Evolutionary conservation across 2,888 invertebrate genomes (phyloP), one percentile per base, ranked within the genome.

Genomic region (Tetropium fuscum): DNA sequence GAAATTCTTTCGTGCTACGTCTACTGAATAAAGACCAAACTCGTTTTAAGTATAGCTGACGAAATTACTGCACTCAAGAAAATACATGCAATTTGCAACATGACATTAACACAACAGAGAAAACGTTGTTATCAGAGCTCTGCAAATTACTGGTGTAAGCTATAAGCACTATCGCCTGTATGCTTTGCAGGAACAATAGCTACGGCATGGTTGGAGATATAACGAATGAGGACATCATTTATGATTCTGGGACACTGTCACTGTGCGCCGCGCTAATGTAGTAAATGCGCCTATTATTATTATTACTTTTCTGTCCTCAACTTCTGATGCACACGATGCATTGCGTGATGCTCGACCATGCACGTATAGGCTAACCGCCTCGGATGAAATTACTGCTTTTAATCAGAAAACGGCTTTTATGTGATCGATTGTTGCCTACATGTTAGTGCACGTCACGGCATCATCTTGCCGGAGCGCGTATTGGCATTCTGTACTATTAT

Each of bases 131-230:
- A 60, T 60, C 56, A 53, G 48, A 49, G 22, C 53, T 43, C 44
- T n/a, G 63, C 64, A 68, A 68, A 68, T 68, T 68, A 60, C 58
- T 53, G 40, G 60, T 63, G 61, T 65, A 68, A 66, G 60, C 66
- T 64, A 58, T 54, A 54, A 64, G 58, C 60, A 45, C 48, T 62
- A 60, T 62, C 60, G 51, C 59, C 43, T 54, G 43, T 57, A 41
- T 16, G 44, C 25, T 44, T 44, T 44, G 44, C 13, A 44, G 44
- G 27, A 44, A 44, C 44, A 44, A 44, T 44, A 16, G 44, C 44
- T n/a, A 27, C 27, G 15, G 44, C 41, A 41, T 41, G 22, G 41
- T 27, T 44, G 27, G 44, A 25, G 27, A 27, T 25, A 25, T 22
- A 25, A 11, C 15, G 43, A 20, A 16, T 27, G 27, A 16, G 11